Percentiles rank a stretch among this genome's conserved stretches.
phyloP scores from a whole-genome alignment of 2,888 invertebrate genomes.

The Stictocephala bisonia region DNA sequence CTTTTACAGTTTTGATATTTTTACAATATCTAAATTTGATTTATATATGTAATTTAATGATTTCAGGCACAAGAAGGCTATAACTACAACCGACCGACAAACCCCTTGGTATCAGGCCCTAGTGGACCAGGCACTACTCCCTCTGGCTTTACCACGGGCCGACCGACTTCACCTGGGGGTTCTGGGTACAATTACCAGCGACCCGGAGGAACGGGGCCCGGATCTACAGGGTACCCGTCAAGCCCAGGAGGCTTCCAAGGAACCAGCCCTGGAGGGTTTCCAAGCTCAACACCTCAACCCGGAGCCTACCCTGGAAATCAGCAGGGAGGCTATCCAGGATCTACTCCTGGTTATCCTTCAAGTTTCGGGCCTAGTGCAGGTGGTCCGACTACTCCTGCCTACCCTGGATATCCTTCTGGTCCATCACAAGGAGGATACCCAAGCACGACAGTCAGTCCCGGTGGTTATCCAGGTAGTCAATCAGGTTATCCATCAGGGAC shows the following conservation, averaged over 20 bases:
- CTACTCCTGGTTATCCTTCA: slow-evolving; percentile 21
- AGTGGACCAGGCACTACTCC: slow-evolving; percentile 20
- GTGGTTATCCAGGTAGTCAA: slow-evolving; percentile 47
- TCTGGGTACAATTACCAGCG: slow-evolving; percentile 43
- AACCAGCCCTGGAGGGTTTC: slow-evolving; percentile 29
- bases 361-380: slow-evolving; percentile 2
- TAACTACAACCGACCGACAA: slow-evolving; percentile 77
- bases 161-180: slow-evolving; percentile 40
- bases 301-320: slow-evolving; percentile 15
- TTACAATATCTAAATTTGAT: slow-evolving; percentile 22
- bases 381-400: slow-evolving; percentile 15
- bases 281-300: slow-evolving; percentile 4
- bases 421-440: slow-evolving; percentile 42
- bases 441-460: slow-evolving; percentile 57
- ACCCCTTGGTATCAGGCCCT: slow-evolving; percentile 66
- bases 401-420: slow-evolving; percentile 28
- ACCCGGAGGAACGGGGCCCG: slow-evolving; percentile 28
- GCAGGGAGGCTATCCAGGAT: too few relatives aligned
- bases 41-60: neutral
- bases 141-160: slow-evolving; percentile 19
- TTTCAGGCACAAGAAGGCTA: slow-evolving; percentile 78
- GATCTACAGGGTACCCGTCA: slow-evolving; percentile 45
- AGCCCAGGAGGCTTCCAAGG: slow-evolving; percentile 44
- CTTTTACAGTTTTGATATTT: too few relatives aligned
- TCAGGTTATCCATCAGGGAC: slow-evolving; percentile 43